Conservation (phyloP, 2,113 vertebrate genomes). For the Holacanthus passer region DNA sequence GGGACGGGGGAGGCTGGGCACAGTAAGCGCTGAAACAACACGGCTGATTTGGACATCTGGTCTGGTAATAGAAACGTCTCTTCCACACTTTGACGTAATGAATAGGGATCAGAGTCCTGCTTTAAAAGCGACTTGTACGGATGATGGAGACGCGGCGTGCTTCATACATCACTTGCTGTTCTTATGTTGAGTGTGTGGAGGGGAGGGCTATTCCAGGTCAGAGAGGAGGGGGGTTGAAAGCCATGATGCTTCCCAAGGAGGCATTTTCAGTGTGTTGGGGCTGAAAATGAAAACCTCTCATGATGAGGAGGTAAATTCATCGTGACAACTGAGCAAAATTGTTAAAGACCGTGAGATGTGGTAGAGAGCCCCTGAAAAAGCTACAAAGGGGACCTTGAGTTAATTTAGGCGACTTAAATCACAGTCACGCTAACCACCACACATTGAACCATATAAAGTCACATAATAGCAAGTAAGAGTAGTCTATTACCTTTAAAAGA, state of each 20-base stretch:
- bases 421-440: background rate
- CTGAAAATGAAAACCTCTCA: background rate
- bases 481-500: background rate
- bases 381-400: background rate
- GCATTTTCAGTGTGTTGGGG: background rate
- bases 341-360: background rate
- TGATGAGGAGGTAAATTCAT: background rate
- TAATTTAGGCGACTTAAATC: background rate
- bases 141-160: slow-evolving; percentile 55
- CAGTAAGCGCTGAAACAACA: slow-evolving; percentile 81
- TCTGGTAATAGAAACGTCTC: slow-evolving; percentile 77
- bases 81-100: slow-evolving; percentile 78
- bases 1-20: slow-evolving; percentile 77
- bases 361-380: background rate
- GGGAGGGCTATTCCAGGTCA: slow-evolving; percentile 38
- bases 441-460: background rate
- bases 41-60: slow-evolving; percentile 82
- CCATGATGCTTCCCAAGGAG: background rate
- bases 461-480: background rate
- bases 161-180: slow-evolving; percentile 69
- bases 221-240: background rate
- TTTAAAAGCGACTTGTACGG: slow-evolving; percentile 55
- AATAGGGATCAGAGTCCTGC: slow-evolving; percentile 67
- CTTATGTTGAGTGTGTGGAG: slow-evolving; percentile 22
- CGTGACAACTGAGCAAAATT: background rate